Evolutionary conservation across 2,888 invertebrate species (phyloP).

Genomic region (Drosophila koepferae): DNA sequence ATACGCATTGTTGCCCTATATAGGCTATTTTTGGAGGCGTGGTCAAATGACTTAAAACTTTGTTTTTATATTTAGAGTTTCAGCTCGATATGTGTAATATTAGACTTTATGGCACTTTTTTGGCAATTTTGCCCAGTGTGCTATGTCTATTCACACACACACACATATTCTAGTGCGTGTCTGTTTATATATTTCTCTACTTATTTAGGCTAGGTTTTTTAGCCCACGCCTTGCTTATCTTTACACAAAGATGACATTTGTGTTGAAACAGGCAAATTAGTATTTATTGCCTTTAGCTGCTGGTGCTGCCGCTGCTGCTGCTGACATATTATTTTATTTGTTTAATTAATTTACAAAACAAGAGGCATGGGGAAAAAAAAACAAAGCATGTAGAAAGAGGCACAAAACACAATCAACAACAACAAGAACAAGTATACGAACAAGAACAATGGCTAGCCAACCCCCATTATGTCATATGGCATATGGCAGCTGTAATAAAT

Average conservation of each 20-base stretch:
- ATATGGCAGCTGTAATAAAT: constrained; percentile 77
- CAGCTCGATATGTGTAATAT: too few species aligned
- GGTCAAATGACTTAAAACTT: too few species aligned
- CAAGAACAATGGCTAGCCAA: constrained; percentile 8
- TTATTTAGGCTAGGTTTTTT: constrained; percentile 10
- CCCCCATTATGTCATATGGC: constrained; percentile 62
- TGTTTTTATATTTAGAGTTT: too few species aligned
- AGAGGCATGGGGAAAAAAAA: constrained; percentile 43
- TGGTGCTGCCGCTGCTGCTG: constrained; percentile 67
- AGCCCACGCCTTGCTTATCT: constrained; percentile 55
- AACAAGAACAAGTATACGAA: constrained; percentile 9
- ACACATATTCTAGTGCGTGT: background rate
- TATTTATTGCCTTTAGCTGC: constrained; percentile 70
- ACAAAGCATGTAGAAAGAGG: constrained; percentile 49
- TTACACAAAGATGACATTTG: constrained; percentile 74
- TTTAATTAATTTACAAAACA: constrained; percentile 77
- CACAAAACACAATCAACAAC: constrained; percentile 57
- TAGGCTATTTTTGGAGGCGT: too few species aligned
- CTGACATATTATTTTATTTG: constrained; percentile 81
- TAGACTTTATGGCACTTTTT: too few species aligned
- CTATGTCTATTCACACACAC: background rate
- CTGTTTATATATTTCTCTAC: constrained; percentile 5
- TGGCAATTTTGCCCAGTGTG: too few species aligned
- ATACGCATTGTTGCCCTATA: too few species aligned
- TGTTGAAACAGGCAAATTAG: constrained; percentile 77